Percentiles rank a stretch among this genome's conserved stretches.
phyloP scores from a whole-genome alignment of 2,113 vertebrate genomes.

The Dicrurus megarhynchus region DNA sequence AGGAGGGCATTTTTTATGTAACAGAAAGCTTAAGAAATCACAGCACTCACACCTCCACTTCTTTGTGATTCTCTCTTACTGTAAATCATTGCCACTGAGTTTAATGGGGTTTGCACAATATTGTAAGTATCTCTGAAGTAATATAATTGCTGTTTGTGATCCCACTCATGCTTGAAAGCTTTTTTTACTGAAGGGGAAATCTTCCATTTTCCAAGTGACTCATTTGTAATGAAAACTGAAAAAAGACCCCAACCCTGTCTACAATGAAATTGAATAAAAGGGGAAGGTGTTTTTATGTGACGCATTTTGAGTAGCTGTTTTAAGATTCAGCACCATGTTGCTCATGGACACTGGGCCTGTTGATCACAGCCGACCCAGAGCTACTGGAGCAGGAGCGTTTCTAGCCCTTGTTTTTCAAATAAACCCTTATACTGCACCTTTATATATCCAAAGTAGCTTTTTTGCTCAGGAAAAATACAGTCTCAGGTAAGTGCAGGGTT shows the following conservation, averaged over 20 bases:
- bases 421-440: background rate
- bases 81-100: constrained; percentile 48
- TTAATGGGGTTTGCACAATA: constrained; percentile 34
- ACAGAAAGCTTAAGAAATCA: background rate
- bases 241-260: background rate
- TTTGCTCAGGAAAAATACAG: background rate
- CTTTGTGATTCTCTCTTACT: background rate
- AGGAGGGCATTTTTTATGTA: background rate
- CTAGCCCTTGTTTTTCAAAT: background rate
- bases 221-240: background rate
- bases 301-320: background rate
- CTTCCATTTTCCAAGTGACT: constrained; percentile 6
- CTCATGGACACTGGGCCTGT: background rate
- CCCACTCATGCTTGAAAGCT: background rate
- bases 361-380: fast-evolving
- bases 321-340: background rate
- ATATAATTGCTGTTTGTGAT: constrained; percentile 21
- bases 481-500: fast-evolving
- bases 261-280: background rate
- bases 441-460: background rate
- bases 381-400: background rate
- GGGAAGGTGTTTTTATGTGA: background rate
- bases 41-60: background rate
- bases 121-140: background rate
- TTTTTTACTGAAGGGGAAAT: background rate